Evolutionary conservation across 2,113 vertebrate genomes (phyloP).

Genomic region (Aptenodytes forsteri): DNA sequence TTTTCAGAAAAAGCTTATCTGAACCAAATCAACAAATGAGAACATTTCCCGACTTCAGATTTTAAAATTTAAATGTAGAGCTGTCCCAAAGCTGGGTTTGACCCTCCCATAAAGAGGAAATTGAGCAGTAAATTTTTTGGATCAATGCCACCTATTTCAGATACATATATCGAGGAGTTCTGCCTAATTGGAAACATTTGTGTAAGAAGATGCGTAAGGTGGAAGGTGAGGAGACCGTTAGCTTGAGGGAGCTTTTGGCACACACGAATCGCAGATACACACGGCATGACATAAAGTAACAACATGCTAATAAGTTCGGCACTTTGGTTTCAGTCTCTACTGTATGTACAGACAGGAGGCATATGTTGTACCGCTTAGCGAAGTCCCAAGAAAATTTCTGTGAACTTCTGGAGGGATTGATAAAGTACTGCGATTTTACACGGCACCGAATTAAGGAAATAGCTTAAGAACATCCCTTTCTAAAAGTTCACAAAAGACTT

Average conservation of each 20-base stretch:
- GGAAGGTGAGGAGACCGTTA: background rate
- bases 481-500: background rate
- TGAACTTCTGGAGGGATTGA: background rate
- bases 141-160: background rate
- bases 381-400: background rate
- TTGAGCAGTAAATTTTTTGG: background rate
- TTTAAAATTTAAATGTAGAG: background rate
- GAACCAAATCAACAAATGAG: background rate
- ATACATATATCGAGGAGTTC: background rate
- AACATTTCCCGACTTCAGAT: background rate
- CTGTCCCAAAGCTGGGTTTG: background rate
- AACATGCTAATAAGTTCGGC: background rate
- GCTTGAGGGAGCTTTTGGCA: background rate
- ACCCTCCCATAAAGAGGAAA: background rate
- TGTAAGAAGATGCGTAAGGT: background rate
- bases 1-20: background rate
- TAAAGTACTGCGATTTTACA: background rate
- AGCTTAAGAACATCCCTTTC: background rate
- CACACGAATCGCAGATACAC: accelerated
- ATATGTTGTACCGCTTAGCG: background rate
- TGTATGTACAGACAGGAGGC: background rate
- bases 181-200: background rate
- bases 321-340: background rate
- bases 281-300: background rate
- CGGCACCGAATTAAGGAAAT: background rate